Evolutionary conservation across 2,113 vertebrate genomes (phyloP).

Genomic region (Psilopogon haemacephalus): DNA sequence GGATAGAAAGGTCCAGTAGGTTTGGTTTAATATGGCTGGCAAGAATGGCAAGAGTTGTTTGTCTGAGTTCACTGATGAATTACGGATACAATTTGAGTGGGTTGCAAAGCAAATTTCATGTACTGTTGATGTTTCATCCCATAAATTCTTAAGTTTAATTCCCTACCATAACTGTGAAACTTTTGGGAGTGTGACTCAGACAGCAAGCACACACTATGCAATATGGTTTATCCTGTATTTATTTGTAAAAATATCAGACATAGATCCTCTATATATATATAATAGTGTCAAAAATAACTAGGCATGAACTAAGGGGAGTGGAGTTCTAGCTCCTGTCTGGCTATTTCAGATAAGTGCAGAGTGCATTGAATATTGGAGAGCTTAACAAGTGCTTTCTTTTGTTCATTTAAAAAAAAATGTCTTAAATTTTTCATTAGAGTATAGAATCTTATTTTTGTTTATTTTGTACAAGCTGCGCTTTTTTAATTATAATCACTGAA

Average conservation of each 20-base stretch:
- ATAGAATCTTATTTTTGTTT: slow-evolving; percentile 80
- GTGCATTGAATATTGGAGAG: slow-evolving; percentile 72
- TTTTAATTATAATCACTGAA: slow-evolving; percentile 81
- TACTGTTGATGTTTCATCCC: slow-evolving; percentile 58
- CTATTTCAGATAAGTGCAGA: slow-evolving; percentile 75
- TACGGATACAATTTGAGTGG: neutral
- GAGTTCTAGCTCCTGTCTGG: slow-evolving; percentile 65
- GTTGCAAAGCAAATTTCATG: slow-evolving; percentile 26
- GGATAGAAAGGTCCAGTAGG: slow-evolving; percentile 47
- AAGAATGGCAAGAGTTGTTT: slow-evolving; percentile 72
- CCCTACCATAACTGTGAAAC: slow-evolving; percentile 78
- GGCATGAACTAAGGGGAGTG: slow-evolving; percentile 67
- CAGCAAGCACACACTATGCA: slow-evolving; percentile 90
- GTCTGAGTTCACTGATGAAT: slow-evolving; percentile 48
- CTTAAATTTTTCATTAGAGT: slow-evolving; percentile 79
- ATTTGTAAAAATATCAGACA: slow-evolving; percentile 82
- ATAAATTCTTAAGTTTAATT: slow-evolving; percentile 39
- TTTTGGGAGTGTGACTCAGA: slow-evolving; percentile 78
- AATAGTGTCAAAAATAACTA: slow-evolving; percentile 73
- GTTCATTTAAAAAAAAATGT: slow-evolving; percentile 75
- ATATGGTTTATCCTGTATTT: slow-evolving; percentile 86
- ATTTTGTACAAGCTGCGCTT: slow-evolving; percentile 82
- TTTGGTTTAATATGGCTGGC: slow-evolving; percentile 59
- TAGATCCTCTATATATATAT: slow-evolving; percentile 74
- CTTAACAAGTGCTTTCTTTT: slow-evolving; percentile 81